phyloP scores from a whole-genome alignment of 2,113 vertebrate species.

The Perca fluviatilis region DNA sequence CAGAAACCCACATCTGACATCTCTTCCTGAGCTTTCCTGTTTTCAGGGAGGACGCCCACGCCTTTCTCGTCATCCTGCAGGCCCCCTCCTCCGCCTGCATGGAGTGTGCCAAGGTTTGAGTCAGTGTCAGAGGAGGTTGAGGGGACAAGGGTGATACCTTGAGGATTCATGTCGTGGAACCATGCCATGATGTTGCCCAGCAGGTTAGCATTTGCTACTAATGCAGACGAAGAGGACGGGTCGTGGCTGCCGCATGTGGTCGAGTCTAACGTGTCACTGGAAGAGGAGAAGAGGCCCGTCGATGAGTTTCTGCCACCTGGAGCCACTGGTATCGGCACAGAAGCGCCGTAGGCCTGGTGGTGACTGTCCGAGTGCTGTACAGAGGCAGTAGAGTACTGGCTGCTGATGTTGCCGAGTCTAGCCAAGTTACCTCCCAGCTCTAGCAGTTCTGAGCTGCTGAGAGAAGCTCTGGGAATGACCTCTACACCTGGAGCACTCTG shows the following conservation, averaged over 20 bases:
- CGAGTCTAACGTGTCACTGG: slow-evolving; percentile 70
- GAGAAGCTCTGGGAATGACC: slow-evolving; percentile 85
- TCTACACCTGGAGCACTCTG: slow-evolving; percentile 86
- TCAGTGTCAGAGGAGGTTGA: slow-evolving; percentile 87
- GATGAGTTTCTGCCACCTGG: slow-evolving; percentile 61
- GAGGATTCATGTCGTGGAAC: slow-evolving; percentile 99
- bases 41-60: slow-evolving; percentile 28
- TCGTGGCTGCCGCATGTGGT: slow-evolving; percentile 74
- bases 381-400: slow-evolving; percentile 87
- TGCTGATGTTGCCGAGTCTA: slow-evolving; percentile 85
- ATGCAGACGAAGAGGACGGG: slow-evolving; percentile 74
- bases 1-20: slow-evolving; percentile 70
- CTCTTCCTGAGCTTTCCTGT: slow-evolving; percentile 84
- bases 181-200: slow-evolving; percentile 99
- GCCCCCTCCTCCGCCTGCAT: slow-evolving; percentile 74
- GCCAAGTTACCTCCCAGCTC: slow-evolving; percentile 93
- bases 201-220: slow-evolving; percentile 90
- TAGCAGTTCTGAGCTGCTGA: slow-evolving; percentile 95
- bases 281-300: slow-evolving; percentile 73
- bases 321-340: slow-evolving; percentile 57
- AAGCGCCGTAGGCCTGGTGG: slow-evolving; percentile 45
- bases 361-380: slow-evolving; percentile 60
- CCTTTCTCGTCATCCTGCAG: slow-evolving; percentile 47
- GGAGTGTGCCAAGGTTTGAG: slow-evolving; percentile 77
- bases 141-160: slow-evolving; percentile 93